Evolutionary conservation across 2,888 invertebrate genomes (phyloP).

Genomic region (Noctua janthe): DNA sequence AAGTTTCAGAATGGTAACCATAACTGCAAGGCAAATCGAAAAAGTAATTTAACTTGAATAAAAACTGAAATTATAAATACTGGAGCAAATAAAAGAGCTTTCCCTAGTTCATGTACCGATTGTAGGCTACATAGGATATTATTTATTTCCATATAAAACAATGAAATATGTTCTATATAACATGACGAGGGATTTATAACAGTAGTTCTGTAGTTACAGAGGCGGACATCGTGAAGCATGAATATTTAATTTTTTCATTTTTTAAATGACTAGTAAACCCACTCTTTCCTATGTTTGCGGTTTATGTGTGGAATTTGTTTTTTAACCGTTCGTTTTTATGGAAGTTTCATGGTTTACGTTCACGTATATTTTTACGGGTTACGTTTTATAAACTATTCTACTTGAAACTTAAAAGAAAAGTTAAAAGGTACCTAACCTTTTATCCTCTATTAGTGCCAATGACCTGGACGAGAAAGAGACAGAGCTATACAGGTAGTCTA

Average conservation of each 20-base stretch:
- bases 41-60: not conserved
- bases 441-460: too few species aligned
- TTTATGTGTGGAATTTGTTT: not conserved
- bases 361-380: not conserved
- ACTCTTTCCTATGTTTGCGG: not conserved
- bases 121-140: not conserved
- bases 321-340: not conserved
- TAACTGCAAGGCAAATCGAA: not conserved
- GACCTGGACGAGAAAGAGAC: too few species aligned
- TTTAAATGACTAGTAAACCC: not conserved
- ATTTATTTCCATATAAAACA: conserved; percentile 17
- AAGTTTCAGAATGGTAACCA: not conserved
- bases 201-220: conserved; percentile 14
- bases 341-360: not conserved
- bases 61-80: not conserved
- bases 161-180: not conserved
- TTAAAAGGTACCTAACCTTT: too few species aligned
- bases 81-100: conserved; percentile 2
- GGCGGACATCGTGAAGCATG: conserved; percentile 31
- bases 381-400: not conserved
- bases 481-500: too few species aligned
- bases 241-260: conserved; percentile 28
- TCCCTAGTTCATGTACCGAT: not conserved
- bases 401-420: too few species aligned
- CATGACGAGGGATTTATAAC: conserved; percentile 16